Conservation (phyloP, 1,140 invertebrate species). For the Glossosoma conforme region DNA sequence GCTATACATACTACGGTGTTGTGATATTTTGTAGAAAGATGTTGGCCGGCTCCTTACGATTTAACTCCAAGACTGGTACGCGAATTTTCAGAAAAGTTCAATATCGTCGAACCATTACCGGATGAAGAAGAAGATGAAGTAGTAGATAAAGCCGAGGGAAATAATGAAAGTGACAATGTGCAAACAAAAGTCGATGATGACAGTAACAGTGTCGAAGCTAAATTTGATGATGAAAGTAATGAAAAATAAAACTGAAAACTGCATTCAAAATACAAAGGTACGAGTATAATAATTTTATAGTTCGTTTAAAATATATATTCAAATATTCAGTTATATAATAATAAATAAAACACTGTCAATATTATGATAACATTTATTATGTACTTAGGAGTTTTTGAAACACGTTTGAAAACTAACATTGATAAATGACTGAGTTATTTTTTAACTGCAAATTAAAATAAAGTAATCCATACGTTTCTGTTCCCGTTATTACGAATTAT, state of each 20-base stretch:
- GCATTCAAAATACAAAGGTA: too few relatives aligned
- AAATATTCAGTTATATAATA: too few relatives aligned
- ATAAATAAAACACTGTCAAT: slow-evolving; percentile 2
- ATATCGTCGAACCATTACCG: slow-evolving; percentile 10
- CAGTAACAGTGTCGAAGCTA: too few relatives aligned
- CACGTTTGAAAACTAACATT: too few relatives aligned
- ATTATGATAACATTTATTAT: slow-evolving; percentile 2
- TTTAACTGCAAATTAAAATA: too few relatives aligned
- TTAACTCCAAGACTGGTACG: slow-evolving; percentile 23
- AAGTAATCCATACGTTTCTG: too few relatives aligned
- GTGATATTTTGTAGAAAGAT: slow-evolving; percentile 23
- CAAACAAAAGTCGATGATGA: not conserved
- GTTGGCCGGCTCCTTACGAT: slow-evolving; percentile 26
- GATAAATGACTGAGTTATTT: too few relatives aligned
- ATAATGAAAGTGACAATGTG: not conserved
- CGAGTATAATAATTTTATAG: not conserved
- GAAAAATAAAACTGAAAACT: too few relatives aligned
- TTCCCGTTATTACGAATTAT: too few relatives aligned
- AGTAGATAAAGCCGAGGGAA: not conserved
- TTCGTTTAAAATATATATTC: not conserved
- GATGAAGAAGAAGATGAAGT: slow-evolving; percentile 6
- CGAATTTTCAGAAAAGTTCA: not conserved
- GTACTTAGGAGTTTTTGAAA: too few relatives aligned
- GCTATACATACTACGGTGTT: too few relatives aligned
- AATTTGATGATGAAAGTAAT: too few relatives aligned